Percentiles rank a stretch among this genome's conserved stretches.
Conservation (phyloP, 1,140 invertebrate species). For the Lepidotrigona ventralis region DNA sequence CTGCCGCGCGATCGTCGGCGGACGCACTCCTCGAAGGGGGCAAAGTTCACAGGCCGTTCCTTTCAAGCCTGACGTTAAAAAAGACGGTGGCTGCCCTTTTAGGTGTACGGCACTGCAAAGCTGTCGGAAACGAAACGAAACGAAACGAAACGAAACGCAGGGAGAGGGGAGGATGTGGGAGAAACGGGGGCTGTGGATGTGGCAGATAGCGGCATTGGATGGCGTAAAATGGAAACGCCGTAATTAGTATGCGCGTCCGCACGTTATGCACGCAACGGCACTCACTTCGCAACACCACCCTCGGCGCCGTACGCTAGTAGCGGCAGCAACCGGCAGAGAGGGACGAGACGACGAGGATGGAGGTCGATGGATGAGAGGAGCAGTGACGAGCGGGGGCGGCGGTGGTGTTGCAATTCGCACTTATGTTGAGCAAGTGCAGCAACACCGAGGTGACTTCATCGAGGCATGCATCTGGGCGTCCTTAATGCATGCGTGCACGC, state of each 20-base stretch:
- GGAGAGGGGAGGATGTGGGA: too few relatives aligned
- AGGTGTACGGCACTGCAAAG: slow-evolving; percentile 33
- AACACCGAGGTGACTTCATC: slow-evolving; percentile 53
- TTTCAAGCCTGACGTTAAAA: slow-evolving; percentile 20
- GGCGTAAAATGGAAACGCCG: slow-evolving; percentile 73
- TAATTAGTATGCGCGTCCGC: slow-evolving; percentile 79
- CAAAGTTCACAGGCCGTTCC: background rate
- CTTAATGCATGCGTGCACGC: slow-evolving; percentile 45
- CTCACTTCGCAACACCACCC: slow-evolving; percentile 57
- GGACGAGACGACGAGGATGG: background rate
- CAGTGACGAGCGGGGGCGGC: slow-evolving; percentile 31
- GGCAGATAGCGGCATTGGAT: slow-evolving; percentile 44
- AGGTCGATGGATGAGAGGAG: background rate
- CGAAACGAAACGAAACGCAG: background rate
- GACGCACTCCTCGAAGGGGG: background rate
- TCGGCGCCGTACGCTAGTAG: slow-evolving; percentile 11
- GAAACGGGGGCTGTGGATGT: slow-evolving; percentile 7
- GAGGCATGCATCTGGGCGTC: slow-evolving; percentile 45
- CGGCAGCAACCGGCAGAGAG: background rate
- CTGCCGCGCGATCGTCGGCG: background rate
- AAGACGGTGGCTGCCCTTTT: slow-evolving; percentile 8
- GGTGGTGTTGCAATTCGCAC: slow-evolving; percentile 78
- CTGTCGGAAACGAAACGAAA: slow-evolving; percentile 38
- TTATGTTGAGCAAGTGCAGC: slow-evolving; percentile 75
- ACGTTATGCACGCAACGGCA: slow-evolving; percentile 72